phyloP scores from a whole-genome alignment of 2,888 invertebrate genomes.

The Melipona bicolor region DNA sequence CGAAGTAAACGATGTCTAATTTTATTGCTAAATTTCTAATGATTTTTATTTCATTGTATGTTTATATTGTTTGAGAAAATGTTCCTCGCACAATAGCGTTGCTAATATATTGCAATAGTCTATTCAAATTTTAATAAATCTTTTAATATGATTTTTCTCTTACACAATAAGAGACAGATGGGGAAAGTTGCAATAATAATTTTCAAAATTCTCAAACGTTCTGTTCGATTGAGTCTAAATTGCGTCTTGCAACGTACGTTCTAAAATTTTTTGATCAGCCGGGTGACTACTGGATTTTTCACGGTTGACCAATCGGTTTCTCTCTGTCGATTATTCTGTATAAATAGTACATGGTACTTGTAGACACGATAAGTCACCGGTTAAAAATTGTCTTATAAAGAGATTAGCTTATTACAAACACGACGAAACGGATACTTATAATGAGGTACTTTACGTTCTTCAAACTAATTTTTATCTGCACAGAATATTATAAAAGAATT shows the following conservation, averaged over 20 bases:
- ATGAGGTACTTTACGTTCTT: not conserved
- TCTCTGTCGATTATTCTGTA: conserved; percentile 53
- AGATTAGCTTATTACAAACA: not conserved
- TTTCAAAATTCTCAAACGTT: conserved; percentile 18
- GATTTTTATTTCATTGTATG: too few relatives aligned
- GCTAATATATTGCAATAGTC: too few relatives aligned
- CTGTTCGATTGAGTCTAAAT: conserved; percentile 21
- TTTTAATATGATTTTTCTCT: not conserved
- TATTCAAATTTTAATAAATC: too few relatives aligned
- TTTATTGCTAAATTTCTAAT: too few relatives aligned
- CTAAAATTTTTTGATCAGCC: conserved; percentile 42
- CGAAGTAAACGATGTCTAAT: too few relatives aligned
- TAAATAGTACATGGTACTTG: conserved; percentile 61
- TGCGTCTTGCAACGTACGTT: conserved; percentile 3
- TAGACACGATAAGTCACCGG: conserved; percentile 57
- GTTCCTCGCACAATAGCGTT: too few relatives aligned
- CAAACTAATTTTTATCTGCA: not conserved
- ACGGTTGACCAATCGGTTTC: conserved; percentile 67
- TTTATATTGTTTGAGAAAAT: too few relatives aligned
- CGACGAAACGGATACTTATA: not conserved
- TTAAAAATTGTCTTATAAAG: conserved; percentile 38
- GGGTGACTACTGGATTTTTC: conserved; percentile 51
- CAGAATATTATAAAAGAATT: not conserved
- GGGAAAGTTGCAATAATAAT: not conserved
- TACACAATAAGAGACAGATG: not conserved